phyloP scores from a whole-genome alignment of 2,113 vertebrate genomes.

The Pollimyrus isidori region DNA sequence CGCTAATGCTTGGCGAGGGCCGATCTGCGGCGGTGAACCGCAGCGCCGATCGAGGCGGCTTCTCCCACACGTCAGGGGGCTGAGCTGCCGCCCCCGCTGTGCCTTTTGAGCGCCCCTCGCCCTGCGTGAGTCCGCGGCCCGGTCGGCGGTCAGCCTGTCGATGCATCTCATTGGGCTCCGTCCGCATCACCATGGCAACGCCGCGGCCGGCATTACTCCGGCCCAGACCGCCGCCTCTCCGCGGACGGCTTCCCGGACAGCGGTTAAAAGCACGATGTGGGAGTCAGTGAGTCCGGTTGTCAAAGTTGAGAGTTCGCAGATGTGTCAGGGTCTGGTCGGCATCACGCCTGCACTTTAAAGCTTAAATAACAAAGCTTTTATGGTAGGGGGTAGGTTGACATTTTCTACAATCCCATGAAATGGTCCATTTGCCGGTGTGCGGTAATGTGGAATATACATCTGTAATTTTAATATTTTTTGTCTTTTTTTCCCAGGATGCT shows the following conservation, averaged over 20 bases:
- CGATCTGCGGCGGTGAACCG: neutral
- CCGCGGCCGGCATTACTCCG: neutral
- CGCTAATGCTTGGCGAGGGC: neutral
- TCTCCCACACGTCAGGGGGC: neutral
- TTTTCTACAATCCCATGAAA: neutral
- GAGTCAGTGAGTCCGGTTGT: neutral
- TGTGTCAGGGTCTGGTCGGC: neutral
- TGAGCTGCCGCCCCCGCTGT: neutral
- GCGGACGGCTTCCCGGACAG: neutral
- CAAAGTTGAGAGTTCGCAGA: neutral
- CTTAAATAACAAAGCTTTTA: neutral
- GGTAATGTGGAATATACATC: neutral
- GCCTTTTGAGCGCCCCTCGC: neutral
- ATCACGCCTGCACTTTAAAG: neutral
- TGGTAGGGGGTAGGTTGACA: neutral
- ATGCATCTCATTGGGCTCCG: neutral
- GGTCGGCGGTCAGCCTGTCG: neutral
- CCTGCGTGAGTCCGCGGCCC: neutral
- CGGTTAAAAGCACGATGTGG: neutral
- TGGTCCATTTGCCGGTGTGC: neutral
- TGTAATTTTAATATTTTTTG: neutral
- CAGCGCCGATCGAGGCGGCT: neutral
- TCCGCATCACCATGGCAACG: neutral
- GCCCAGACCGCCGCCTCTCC: neutral
- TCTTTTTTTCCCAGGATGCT: slow-evolving; percentile 58